phyloP scores from a whole-genome alignment of 2,113 vertebrate species.

The Peromyscus californicus region DNA sequence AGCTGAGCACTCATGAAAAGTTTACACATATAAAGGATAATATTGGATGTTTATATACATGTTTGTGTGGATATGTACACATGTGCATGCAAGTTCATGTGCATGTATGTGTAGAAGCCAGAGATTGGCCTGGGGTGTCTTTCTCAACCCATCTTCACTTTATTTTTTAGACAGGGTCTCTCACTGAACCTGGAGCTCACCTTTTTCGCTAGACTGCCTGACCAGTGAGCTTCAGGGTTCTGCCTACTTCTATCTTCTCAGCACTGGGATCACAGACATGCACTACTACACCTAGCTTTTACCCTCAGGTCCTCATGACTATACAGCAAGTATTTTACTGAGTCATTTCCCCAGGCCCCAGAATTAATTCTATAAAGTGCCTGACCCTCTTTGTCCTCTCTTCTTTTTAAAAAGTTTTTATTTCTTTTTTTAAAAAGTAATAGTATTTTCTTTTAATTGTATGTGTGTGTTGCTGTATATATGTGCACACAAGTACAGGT shows the following conservation, averaged over 20 bases:
- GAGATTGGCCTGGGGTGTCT: background rate
- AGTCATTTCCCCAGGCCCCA: background rate
- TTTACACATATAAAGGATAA: background rate
- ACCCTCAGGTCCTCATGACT: background rate
- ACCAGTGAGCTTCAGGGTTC: background rate
- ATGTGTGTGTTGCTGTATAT: no score
- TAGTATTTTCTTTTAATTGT: no score
- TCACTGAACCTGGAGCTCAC: background rate
- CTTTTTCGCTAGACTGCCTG: background rate
- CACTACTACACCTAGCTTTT: background rate
- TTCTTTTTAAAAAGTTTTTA: background rate
- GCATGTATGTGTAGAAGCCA: background rate
- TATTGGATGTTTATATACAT: background rate
- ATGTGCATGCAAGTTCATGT: background rate
- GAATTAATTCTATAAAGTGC: background rate
- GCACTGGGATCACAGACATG: background rate
- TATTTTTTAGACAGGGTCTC: background rate
- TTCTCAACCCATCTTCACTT: background rate
- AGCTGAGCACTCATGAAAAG: background rate
- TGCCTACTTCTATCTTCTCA: background rate
- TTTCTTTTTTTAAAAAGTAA: background rate
- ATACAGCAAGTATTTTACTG: background rate
- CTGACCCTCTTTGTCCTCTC: background rate
- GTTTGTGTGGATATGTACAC: background rate
- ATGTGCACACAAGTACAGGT: no score